Base-by-base conservation (phyloP, 2,113 vertebrate species). In the Gymnocephalus cernua region DNA sequence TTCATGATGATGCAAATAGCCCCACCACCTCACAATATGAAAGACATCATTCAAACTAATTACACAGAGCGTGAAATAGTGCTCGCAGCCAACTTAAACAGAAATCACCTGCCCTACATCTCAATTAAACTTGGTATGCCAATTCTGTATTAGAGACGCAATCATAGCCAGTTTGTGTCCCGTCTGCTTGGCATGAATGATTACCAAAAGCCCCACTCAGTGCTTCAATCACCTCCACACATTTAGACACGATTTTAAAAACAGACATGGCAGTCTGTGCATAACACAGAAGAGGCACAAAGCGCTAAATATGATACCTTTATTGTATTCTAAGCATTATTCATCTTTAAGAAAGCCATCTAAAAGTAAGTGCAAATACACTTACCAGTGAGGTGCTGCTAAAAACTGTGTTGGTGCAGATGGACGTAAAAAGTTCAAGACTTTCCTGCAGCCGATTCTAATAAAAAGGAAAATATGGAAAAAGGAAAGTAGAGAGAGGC, bases 371-470 rank as follows among this genome's bases (percentile, higher is more conserved):
- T n/a, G 9, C 12, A 59, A 23, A 66, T 41, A 71, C 59, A 86
- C 92, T 84, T 74, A 95, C 95, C 92, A 93, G 63, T n/a, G 94
- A 92, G 21, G 89, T 78, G 67, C 21, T 86, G 9, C 64, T 83
- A 63, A 95, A 95, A 66, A 91, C 81, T 0, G 54, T 1, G 68
- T 89, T 94, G 23, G 67, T 75, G 84, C 93, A 95, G 79, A 94
- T 53, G 1, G 94, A 95, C 18, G 73, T 58, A 56, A 94, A 95
- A n/a, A 93, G 91, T n/a, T 91, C 61, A 13, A 95, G 82, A 80
- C 95, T 96, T 64, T 95, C 95, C 57, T 91, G 87, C 45, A 96
- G 89, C 8, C 51, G 83, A 74, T 88, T 95, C 95, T 96, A 35
- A 16, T 23, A 5, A 32, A 12, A 44, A 6, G 44, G 38, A 65